phyloP scores from a whole-genome alignment of 64 coral and sea anemone genomes.

The Acropora tenuis region DNA sequence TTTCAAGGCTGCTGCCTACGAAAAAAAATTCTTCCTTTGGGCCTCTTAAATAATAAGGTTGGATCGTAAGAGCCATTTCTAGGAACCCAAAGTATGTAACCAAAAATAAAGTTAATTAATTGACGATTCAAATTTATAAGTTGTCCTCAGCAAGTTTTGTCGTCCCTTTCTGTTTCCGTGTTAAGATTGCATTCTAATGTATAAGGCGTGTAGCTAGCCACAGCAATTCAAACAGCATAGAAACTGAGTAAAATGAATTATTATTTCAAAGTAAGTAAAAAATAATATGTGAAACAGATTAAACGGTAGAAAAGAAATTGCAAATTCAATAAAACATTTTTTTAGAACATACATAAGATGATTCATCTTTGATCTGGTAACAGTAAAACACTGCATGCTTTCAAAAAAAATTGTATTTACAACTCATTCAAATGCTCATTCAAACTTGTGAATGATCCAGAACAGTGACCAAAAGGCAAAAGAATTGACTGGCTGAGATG shows the following conservation, averaged over 20 bases:
- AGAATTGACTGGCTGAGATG: too few species aligned
- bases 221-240: background rate
- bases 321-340: background rate
- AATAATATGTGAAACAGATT: background rate
- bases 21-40: too few species aligned
- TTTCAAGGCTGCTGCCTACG: too few species aligned
- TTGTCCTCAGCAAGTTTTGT: background rate
- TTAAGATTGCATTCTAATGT: background rate
- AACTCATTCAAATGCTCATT: too few species aligned
- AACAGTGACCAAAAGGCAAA: too few species aligned
- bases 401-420: too few species aligned
- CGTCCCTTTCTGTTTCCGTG: background rate
- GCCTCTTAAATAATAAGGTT: background rate
- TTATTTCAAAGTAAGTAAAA: background rate
- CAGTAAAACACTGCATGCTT: too few species aligned
- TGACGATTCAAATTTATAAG: background rate
- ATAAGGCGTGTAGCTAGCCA: background rate
- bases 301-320: background rate
- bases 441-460: too few species aligned
- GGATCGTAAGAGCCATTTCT: background rate
- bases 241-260: background rate
- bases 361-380: background rate
- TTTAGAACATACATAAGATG: background rate
- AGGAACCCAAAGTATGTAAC: background rate
- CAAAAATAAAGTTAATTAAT: background rate